Conservation (phyloP, 2,113 vertebrate species). For the Cranoglanis bouderius region DNA sequence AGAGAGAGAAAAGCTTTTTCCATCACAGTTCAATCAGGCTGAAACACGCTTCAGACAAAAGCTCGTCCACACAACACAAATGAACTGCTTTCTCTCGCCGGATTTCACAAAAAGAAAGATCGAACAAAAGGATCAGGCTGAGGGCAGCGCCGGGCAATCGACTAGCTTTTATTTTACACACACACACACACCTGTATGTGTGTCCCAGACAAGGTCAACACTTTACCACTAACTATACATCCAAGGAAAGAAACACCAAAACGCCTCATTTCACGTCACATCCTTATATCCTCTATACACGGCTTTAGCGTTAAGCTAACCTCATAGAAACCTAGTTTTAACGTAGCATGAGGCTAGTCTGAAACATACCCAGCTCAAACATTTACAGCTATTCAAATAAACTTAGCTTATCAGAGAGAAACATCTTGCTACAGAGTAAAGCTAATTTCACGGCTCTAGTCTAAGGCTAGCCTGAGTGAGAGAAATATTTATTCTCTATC, state of each 20-base stretch:
- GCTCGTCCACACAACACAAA: background rate
- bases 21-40: conserved; percentile 26
- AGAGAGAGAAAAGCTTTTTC: conserved; percentile 9
- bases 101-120: conserved; percentile 12
- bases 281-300: background rate
- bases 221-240: background rate
- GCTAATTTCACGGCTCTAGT: background rate
- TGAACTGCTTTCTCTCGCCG: conserved; percentile 4
- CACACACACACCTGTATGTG: background rate
- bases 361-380: background rate
- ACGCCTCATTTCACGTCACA: background rate
- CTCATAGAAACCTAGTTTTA: background rate
- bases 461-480: background rate
- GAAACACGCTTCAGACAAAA: conserved; percentile 18
- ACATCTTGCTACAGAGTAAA: background rate
- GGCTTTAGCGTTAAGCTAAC: background rate
- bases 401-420: background rate
- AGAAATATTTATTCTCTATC: background rate
- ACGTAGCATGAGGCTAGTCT: background rate
- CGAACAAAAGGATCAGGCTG: conserved; percentile 2
- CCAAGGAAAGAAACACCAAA: background rate
- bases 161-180: background rate
- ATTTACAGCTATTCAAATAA: background rate
- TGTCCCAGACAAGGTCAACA: conserved; percentile 8
- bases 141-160: background rate